Evolutionary conservation across 2,113 vertebrate species (phyloP).

Genomic region (Micronycteris hirsuta): DNA sequence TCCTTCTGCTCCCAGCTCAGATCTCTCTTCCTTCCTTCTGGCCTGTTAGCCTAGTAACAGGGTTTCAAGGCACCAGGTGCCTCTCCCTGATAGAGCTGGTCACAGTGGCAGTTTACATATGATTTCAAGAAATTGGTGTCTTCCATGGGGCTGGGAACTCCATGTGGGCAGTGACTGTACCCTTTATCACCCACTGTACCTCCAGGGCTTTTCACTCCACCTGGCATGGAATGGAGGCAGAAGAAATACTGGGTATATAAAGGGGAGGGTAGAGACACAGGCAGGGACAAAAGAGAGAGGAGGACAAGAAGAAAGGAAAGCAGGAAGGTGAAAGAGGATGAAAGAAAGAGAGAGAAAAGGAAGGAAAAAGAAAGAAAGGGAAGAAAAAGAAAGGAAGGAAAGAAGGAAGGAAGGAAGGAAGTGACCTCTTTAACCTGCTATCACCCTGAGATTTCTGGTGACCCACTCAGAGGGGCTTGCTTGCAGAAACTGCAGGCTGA

Average conservation of each 20-base stretch:
- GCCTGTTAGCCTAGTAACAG: not conserved
- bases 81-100: not conserved
- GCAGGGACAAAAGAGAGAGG: not conserved
- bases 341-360: not conserved
- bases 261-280: not conserved
- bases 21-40: not conserved
- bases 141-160: not conserved
- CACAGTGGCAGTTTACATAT: not conserved
- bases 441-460: rapidly evolving
- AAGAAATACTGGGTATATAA: not conserved
- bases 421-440: not conserved
- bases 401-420: too few species aligned
- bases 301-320: not conserved
- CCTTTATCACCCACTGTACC: not conserved
- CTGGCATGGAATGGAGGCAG: not conserved
- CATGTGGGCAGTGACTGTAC: too few species aligned
- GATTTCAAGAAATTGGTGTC: not conserved
- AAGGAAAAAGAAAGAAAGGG: too few species aligned
- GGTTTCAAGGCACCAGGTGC: not conserved
- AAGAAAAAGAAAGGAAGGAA: not conserved
- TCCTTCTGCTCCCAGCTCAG: not conserved
- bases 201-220: not conserved
- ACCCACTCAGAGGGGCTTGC: not conserved
- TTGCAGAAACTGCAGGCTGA: not conserved
- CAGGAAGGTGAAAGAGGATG: too few species aligned